Conservation (phyloP, 2,113 vertebrate species). For the Rhipidura dahli region DNA sequence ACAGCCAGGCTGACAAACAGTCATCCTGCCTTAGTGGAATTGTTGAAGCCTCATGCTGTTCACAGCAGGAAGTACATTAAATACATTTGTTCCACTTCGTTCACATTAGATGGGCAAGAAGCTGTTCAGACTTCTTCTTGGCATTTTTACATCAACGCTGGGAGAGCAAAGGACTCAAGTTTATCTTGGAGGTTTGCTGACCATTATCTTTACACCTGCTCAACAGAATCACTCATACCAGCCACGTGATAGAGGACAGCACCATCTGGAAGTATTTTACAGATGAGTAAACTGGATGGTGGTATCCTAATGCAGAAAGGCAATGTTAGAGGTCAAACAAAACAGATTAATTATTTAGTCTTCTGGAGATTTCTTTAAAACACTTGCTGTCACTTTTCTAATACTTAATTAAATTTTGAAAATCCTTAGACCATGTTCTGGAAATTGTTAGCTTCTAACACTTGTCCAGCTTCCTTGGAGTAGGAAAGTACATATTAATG, state of each 20-base stretch:
- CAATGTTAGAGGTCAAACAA: not conserved
- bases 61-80: conserved; percentile 31
- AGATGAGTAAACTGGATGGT: not conserved
- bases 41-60: conserved; percentile 41
- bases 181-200: not conserved
- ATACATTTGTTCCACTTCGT: conserved; percentile 52
- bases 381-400: not conserved
- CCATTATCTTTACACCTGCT: not conserved
- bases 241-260: not conserved
- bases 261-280: not conserved
- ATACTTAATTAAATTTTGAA: not conserved
- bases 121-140: not conserved
- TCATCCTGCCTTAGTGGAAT: not conserved
- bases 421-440: not conserved
- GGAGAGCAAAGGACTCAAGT: not conserved
- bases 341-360: not conserved
- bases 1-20: not conserved
- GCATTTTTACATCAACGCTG: not conserved
- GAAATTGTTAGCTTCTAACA: not conserved
- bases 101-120: not conserved
- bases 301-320: not conserved
- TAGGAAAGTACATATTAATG: not conserved
- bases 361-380: not conserved
- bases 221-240: not conserved
- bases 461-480: not conserved